Evolutionary conservation across 92 coral and sea anemone genomes (phyloP).

Genomic region (Parazoanthus darwini): DNA sequence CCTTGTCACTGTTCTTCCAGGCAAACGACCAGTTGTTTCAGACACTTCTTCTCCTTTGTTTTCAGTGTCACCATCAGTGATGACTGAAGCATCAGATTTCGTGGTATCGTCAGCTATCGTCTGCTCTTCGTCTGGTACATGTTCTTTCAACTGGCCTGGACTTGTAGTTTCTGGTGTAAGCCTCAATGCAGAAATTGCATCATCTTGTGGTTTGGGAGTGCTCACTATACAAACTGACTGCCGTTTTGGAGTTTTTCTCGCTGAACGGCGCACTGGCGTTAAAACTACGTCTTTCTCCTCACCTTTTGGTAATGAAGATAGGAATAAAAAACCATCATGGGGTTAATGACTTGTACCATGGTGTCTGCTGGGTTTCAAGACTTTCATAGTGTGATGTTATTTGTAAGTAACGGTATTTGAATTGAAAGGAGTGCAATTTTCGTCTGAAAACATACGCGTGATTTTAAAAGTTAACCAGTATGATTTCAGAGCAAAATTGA

Average conservation of each 20-base stretch:
- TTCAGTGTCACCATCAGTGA: not conserved
- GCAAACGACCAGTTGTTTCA: not conserved
- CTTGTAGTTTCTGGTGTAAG: slow-evolving; percentile 64
- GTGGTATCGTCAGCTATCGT: not conserved
- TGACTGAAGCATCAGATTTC: slow-evolving; percentile 20
- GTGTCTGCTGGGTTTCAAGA: slow-evolving; percentile 44
- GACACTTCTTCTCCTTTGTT: slow-evolving; percentile 1
- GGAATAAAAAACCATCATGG: not conserved
- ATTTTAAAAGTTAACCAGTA: too few relatives aligned
- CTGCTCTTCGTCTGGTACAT: not conserved
- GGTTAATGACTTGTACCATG: not conserved
- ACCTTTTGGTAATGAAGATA: slow-evolving; percentile 40
- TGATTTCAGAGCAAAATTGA: too few relatives aligned
- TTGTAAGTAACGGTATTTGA: too few relatives aligned
- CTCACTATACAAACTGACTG: slow-evolving; percentile 54
- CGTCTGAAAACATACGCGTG: too few relatives aligned
- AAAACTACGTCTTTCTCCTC: slow-evolving; percentile 61
- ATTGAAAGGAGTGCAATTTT: too few relatives aligned
- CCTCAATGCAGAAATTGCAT: slow-evolving; percentile 60
- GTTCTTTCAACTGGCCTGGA: not conserved
- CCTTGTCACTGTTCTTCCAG: not conserved
- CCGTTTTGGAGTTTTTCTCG: slow-evolving; percentile 66
- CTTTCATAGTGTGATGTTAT: slow-evolving; percentile 33
- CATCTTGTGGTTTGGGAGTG: slow-evolving; percentile 63
- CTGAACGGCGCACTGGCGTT: slow-evolving; percentile 91